These are phyloP conservation scores for Mormyrops attenuatus DNA, from an alignment of 2,797 vertebrate genomes.

Conservation along the genomic window DNA sequence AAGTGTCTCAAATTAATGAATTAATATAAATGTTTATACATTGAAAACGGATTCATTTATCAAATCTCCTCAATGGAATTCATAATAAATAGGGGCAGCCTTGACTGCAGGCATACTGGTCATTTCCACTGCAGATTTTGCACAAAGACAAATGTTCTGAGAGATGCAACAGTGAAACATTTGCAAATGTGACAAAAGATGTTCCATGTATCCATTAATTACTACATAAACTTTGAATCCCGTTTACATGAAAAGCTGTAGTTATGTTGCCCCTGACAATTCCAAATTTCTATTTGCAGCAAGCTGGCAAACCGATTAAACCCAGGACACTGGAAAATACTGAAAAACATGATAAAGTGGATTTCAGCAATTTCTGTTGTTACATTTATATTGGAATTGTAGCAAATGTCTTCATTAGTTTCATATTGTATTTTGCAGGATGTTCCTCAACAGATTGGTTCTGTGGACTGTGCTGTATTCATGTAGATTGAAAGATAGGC, in stretches of 20 bases:
- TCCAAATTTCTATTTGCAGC: neutral
- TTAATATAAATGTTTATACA: neutral
- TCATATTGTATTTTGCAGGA: neutral
- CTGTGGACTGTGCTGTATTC: neutral
- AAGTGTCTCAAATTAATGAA: neutral
- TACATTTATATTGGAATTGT: neutral
- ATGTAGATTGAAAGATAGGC: neutral
- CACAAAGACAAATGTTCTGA: neutral
- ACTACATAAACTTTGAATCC: neutral
- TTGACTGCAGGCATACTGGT: neutral
- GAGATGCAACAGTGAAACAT: neutral
- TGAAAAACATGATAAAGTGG: neutral
- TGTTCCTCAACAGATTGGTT: neutral
- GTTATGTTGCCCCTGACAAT: neutral
- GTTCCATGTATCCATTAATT: neutral
- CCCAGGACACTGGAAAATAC: neutral
- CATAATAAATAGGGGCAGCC: neutral
- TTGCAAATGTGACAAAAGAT: neutral
- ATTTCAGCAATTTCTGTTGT: neutral
- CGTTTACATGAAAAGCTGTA: neutral
- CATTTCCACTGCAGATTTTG: neutral
- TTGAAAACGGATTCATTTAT: neutral
- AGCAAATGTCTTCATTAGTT: neutral
- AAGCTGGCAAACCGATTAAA: neutral
- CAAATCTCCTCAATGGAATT: neutral